These are phyloP conservation scores for Myotis davidii DNA, from an alignment of 2,113 vertebrate species.

Conservation along the genomic window DNA sequence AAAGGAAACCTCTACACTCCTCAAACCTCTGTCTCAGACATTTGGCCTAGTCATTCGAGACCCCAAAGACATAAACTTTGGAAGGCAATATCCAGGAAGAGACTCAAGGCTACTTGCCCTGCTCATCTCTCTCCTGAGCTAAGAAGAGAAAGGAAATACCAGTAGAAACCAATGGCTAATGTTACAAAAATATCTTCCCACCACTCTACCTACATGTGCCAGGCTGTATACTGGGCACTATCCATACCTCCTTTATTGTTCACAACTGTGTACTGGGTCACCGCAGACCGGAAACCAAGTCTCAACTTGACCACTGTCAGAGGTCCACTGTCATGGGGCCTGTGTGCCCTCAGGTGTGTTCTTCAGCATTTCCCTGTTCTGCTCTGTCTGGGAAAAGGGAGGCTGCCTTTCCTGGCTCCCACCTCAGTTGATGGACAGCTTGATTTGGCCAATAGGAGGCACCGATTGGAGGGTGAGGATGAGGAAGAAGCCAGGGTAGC, in stretches of 20 bases:
- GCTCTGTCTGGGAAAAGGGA: background rate
- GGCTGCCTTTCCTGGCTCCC: background rate
- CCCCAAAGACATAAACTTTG: background rate
- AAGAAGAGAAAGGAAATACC: background rate
- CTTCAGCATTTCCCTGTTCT: background rate
- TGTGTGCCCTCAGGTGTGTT: background rate
- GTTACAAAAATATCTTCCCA: background rate
- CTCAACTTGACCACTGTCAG: background rate
- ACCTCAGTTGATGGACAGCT: background rate
- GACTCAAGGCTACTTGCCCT: background rate
- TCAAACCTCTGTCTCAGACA: background rate
- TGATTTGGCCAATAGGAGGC: background rate
- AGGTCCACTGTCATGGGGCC: background rate
- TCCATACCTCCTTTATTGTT: background rate
- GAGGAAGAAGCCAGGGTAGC: background rate
- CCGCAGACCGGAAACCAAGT: background rate
- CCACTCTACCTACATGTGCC: background rate
- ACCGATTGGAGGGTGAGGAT: accelerated
- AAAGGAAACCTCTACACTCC: background rate
- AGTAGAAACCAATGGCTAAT: background rate
- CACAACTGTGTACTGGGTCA: background rate
- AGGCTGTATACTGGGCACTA: background rate
- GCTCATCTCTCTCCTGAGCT: background rate
- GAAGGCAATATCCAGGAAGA: background rate
- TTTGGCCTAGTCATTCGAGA: background rate